Base-by-base conservation (phyloP, 2,113 vertebrate species). In the human (Homo sapiens) region DNA sequence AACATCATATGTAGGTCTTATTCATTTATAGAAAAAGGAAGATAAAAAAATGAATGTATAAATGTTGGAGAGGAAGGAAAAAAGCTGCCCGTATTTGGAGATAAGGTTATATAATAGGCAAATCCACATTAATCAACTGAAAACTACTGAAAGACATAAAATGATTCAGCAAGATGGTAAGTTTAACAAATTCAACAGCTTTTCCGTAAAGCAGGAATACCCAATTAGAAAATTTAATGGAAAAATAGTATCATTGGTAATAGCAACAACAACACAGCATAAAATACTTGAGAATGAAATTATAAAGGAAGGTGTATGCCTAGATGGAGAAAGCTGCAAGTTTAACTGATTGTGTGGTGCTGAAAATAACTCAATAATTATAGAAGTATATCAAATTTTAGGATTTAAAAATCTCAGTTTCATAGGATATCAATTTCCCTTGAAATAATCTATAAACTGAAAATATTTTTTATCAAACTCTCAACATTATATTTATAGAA, bases 341-440 rank as follows among this genome's bases (percentile, higher is more conserved):
- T 57, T 96, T 94, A 64, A 94, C 38, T 25, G 43, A 84, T 48
- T 88, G 45, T 23, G 4, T 45, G 8, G 22, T 89, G 61, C 25
- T 89, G 95, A 89, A 91, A 79, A 57, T 48, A 94, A 64, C 38
- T 84, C n/a, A 93, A 32, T 50, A 84, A 76, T 59, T 59, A 55
- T 7, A 55, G 8, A 90, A 45, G 32, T 79, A 55, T 30, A 88
- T 70, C 9, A 90, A 86, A 30, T n/a, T 1, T 35, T 9, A 52
- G 38, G 17, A 32, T 55, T 55, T 73, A 55, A 94, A 84, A 55
- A 48, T 27, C 30, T 89, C 27, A 73, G 5, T 73, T 78, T 64
- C 59, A 70, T 59, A 43, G 27, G 14, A 76, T 88, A n/a, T 38
- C 8, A 55, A 7, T 82, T 90, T 92, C 90, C 52, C 50, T 90